phyloP scores from a whole-genome alignment of 2,113 vertebrate species.

The Odocoileus virginianus region DNA sequence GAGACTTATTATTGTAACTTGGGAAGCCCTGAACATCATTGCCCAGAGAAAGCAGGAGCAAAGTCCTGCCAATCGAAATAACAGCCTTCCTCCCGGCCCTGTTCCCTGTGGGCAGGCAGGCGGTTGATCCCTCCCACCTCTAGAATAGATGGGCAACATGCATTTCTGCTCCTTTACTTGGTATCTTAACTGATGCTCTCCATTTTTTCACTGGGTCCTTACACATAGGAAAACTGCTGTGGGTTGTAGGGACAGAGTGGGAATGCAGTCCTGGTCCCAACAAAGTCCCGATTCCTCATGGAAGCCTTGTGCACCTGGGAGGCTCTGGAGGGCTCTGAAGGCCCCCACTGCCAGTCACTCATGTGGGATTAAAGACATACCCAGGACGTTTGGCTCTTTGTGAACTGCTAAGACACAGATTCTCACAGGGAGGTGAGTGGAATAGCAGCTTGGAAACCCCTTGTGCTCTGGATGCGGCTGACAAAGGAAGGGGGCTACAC shows the following conservation, averaged over 20 bases:
- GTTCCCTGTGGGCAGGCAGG: not conserved
- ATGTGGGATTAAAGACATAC: not conserved
- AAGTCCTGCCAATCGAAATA: fast-evolving
- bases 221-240: too few species aligned
- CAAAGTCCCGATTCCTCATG: not conserved
- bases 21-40: not conserved
- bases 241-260: fast-evolving
- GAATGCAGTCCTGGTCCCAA: not conserved
- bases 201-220: not conserved
- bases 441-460: not conserved
- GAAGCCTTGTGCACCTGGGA: fast-evolving
- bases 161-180: not conserved
- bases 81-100: fast-evolving
- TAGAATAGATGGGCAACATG: fast-evolving
- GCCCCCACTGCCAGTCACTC: not conserved
- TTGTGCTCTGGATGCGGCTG: not conserved
- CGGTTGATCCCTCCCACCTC: fast-evolving
- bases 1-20: not conserved
- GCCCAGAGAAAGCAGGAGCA: not conserved
- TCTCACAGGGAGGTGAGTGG: not conserved
- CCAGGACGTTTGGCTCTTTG: fast-evolving
- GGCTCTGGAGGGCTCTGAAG: not conserved
- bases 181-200: too few species aligned
- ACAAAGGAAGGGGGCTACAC: not conserved
- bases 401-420: too few species aligned